A percentile compares a stretch with the other conserved stretches of the same genome.
Conservation (phyloP, 2,797 vertebrate species). For the Borostomias antarcticus region DNA sequence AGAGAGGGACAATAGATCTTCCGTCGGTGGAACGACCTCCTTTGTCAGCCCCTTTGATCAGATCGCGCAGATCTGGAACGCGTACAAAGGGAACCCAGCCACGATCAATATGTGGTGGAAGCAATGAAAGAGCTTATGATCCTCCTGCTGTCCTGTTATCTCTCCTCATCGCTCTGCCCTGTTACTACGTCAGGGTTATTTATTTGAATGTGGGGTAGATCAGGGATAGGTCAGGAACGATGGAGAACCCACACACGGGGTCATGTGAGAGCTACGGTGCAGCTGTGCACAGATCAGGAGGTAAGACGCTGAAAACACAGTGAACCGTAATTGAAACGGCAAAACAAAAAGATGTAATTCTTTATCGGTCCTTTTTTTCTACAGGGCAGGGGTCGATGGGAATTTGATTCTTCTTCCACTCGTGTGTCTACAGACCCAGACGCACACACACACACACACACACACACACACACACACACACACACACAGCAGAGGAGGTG, state of each 20-base stretch:
- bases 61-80: slow-evolving; percentile 12
- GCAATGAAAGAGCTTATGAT: not conserved
- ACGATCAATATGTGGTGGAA: slow-evolving; percentile 9
- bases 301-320: not conserved
- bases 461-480: not conserved
- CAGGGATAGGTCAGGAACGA: not conserved
- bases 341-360: too few species aligned
- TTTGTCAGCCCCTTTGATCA: slow-evolving; percentile 25
- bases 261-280: not conserved
- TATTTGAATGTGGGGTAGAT: not conserved
- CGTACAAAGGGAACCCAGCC: not conserved
- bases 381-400: not conserved
- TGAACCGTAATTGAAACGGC: too few species aligned
- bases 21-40: slow-evolving; percentile 32
- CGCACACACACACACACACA: not conserved
- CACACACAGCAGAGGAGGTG: not conserved
- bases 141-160: slow-evolving; percentile 18
- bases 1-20: slow-evolving; percentile 25
- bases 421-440: not conserved
- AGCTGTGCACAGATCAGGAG: not conserved
- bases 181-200: not conserved
- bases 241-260: not conserved
- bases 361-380: not conserved
- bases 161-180: not conserved
- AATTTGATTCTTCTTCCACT: not conserved